Evolutionary conservation across 2,888 invertebrate genomes (phyloP).

Genomic region (Perizoma flavofasciatum): DNA sequence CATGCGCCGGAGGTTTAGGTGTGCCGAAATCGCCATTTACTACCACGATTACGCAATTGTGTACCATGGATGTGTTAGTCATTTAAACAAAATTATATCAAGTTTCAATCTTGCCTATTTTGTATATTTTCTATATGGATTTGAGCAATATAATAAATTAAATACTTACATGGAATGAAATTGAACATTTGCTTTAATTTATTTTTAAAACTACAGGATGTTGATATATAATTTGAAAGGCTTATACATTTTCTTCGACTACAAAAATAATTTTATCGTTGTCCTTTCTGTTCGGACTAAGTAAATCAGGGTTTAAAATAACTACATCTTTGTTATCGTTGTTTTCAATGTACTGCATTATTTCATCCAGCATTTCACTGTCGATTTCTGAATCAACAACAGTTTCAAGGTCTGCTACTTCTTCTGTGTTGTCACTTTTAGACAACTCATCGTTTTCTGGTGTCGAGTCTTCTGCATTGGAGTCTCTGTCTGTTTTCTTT

Average conservation of each 20-base stretch:
- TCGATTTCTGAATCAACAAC: conserved; percentile 39
- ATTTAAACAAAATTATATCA: conserved; percentile 24
- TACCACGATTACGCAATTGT: conserved; percentile 49
- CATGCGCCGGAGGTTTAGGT: conserved; percentile 48
- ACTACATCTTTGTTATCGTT: conserved; percentile 46
- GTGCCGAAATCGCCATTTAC: conserved; percentile 53
- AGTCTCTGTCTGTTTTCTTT: conserved; percentile 27
- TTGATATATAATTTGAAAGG: conserved; percentile 1
- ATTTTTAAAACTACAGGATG: conserved; percentile 5
- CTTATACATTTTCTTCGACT: conserved; percentile 44
- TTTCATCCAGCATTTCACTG: conserved; percentile 71
- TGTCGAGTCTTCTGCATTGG: conserved; percentile 4
- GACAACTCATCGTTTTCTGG: conserved; percentile 9
- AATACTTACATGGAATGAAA: conserved; percentile 5
- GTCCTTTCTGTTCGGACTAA: conserved; percentile 64
- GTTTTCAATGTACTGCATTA: conserved; percentile 68
- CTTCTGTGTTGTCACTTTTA: conserved; percentile 31
- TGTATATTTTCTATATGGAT: too few species aligned
- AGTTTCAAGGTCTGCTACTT: conserved; percentile 21
- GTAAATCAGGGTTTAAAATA: conserved; percentile 52
- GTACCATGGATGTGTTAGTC: conserved; percentile 24
- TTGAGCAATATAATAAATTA: conserved; percentile 17
- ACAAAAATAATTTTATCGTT: conserved; percentile 67
- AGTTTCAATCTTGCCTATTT: conserved; percentile 10
- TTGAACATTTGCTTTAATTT: not conserved